phyloP scores from a whole-genome alignment of 1,140 invertebrate species.

The Drosophila miranda region DNA sequence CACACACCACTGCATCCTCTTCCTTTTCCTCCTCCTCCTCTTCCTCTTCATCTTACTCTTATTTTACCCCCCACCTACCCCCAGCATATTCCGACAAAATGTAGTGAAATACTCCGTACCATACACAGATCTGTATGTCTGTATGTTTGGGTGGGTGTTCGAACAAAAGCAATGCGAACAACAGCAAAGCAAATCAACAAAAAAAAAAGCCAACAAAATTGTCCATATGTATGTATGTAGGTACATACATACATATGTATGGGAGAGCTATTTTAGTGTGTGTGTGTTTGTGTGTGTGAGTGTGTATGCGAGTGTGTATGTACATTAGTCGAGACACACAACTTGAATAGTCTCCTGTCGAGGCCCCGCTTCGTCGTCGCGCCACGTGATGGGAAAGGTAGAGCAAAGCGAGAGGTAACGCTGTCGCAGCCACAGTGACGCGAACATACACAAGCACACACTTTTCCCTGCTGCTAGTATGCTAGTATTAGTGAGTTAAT shows the following conservation, averaged over 20 bases:
- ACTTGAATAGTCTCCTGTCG: slow-evolving; percentile 71
- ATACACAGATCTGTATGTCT: not conserved
- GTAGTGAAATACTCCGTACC: no score
- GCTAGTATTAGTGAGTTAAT: no score
- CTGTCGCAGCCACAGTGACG: slow-evolving; percentile 36
- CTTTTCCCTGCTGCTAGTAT: no score
- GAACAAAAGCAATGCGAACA: slow-evolving; percentile 36
- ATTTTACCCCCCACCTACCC: no score
- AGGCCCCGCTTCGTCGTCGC: slow-evolving; percentile 56
- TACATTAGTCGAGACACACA: slow-evolving; percentile 53
- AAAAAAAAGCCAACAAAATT: slow-evolving; percentile 34
- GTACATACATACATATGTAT: not conserved
- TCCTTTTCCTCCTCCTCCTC: no score
- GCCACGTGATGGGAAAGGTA: slow-evolving; percentile 20
- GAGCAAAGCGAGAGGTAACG: slow-evolving; percentile 8
- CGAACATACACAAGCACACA: slow-evolving; percentile 24
- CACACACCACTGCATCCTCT: no score
- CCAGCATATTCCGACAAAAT: no score
- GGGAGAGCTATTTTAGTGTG: not conserved
- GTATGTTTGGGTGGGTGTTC: not conserved
- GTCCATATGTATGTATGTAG: not conserved
- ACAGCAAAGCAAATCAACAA: slow-evolving; percentile 5
- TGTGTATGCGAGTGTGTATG: slow-evolving; percentile 6
- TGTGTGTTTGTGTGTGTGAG: slow-evolving; percentile 2
- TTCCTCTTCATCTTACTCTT: no score